These are phyloP conservation scores for Hemibagrus wyckioides DNA, from an alignment of 2,113 vertebrate species.

Conservation along the genomic window DNA sequence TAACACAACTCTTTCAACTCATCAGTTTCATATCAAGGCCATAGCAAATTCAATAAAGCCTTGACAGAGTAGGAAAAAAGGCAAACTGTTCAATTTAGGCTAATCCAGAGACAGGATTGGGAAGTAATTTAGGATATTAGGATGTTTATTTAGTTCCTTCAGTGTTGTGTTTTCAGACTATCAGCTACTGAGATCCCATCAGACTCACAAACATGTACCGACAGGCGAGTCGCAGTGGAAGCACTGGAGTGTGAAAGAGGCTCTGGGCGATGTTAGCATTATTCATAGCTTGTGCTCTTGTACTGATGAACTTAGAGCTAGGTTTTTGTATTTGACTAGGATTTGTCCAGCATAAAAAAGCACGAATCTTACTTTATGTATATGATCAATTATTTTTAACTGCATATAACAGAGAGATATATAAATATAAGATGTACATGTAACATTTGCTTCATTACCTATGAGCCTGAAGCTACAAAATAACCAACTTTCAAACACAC, in stretches of 20 bases:
- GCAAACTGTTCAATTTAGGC: background rate
- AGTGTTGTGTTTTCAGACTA: background rate
- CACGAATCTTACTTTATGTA: background rate
- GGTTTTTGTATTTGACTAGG: background rate
- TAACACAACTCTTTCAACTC: background rate
- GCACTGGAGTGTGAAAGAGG: slow-evolving; percentile 1
- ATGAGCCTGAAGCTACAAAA: background rate
- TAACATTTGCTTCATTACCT: background rate
- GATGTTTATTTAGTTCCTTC: background rate
- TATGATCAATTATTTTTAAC: background rate
- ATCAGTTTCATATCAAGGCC: background rate
- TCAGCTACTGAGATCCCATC: slow-evolving; percentile 8
- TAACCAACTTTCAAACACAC: too few relatives aligned
- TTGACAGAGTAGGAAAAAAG: background rate
- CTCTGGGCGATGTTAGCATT: slow-evolving; percentile 12
- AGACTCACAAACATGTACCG: background rate
- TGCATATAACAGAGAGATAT: background rate
- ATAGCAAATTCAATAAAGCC: background rate
- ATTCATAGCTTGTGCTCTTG: background rate
- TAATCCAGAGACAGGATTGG: background rate
- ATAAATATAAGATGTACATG: background rate
- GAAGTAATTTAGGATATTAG: background rate
- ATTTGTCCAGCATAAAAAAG: background rate
- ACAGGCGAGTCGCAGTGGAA: slow-evolving; percentile 1
- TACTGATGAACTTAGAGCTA: background rate